Base-by-base conservation (phyloP, 2,888 invertebrate genomes). In the Latheticus oryzae region DNA sequence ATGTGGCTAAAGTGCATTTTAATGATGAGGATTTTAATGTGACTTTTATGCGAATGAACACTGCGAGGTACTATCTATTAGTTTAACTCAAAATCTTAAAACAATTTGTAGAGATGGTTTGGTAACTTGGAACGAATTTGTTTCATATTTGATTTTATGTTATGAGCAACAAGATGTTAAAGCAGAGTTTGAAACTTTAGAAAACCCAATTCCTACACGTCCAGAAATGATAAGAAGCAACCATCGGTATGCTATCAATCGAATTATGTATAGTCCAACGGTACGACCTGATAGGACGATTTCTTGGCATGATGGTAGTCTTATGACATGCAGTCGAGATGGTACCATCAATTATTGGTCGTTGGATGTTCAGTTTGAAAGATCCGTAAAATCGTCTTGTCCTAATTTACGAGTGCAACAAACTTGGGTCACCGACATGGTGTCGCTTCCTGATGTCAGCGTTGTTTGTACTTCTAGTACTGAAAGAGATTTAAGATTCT, bases 281-380 rank as follows among this genome's bases (percentile, higher is more conserved):
- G 80, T 87, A 28, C 69, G 72, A 55, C 74, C 84, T 81, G 83
- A 84, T 67, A 81, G 85, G 59, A 80, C 76, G 7, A 81, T 80
- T 5, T 83, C 82, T 67, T 83, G 85, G 61, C 80, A 83, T 61
- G 84, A 84, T 55, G 92, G 92, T 30, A 83, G 83, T 66, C 91
- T 91, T 76, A 75, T 91, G 60, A 88, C 91, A 0, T 85, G 85
- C 17, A 91, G 91, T 68, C 86, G 85, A 64, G 91, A 92, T 70
- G 93, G 93, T 0, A 80, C 83, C 66, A 83, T 93, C 63, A 89
- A 89, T 74, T 88, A 90, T 77, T 93, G 92, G 92, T 84, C 87
- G 0, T 76, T 88, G 8, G 86, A 88, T 67, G 84, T 91, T 81
- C 81, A 83, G n/a, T 80, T 84, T 42, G 79, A 86, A 63, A 82